Base-by-base conservation (phyloP, 64 coral and sea anemone species). In the Orbicella faveolata region DNA sequence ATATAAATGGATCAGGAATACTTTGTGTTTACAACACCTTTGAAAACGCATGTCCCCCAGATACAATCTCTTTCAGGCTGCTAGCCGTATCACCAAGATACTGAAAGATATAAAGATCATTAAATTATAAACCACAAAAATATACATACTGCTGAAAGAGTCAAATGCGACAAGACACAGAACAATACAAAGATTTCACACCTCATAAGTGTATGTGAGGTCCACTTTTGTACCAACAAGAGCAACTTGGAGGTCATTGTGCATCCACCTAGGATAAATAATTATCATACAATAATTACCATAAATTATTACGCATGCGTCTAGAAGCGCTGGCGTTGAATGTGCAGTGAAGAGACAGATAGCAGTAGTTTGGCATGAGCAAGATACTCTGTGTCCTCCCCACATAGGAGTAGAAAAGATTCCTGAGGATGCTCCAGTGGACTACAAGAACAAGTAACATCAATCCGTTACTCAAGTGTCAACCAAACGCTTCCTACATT, bases 1-100 rank as follows among this genome's bases (percentile, higher is more conserved):
- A 14, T 57, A 57, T 11, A 57, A 59, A 59, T 59, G 55, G 12
- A 59, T 59, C 11, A 12, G 15, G 55, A 10, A 59, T 10, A 57
- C 54, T 57, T 14, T 57, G 54, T 57, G 13, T 44, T 51, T 82
- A 36, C 53, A 72, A 33, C 82, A 96, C 95, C 91, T 99, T 99
- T 25, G 97, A 95, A 89, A 99, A 99, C 48, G 97, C 79, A 72
- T 93, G 93, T 55, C 94, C 94, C 44, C 94, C 91, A 61, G 87
- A 88, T 15, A 93, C 70, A 64, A 99, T 87, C 67, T 99, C 94
- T 48, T 63, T 51, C 52, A 99, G 89, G 39, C 78, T 61, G 36
- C 87, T 75, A 23, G 94, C 88, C 34, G 93, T 77, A 26, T 95
- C 91, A 62, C 97, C 97, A 82, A 99, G 33, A 83, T 99, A 94